Evolutionary conservation across 2,797 vertebrate species (phyloP), one percentile per base, ranked within the genome.

Genomic region (Graptemys geographica): DNA sequence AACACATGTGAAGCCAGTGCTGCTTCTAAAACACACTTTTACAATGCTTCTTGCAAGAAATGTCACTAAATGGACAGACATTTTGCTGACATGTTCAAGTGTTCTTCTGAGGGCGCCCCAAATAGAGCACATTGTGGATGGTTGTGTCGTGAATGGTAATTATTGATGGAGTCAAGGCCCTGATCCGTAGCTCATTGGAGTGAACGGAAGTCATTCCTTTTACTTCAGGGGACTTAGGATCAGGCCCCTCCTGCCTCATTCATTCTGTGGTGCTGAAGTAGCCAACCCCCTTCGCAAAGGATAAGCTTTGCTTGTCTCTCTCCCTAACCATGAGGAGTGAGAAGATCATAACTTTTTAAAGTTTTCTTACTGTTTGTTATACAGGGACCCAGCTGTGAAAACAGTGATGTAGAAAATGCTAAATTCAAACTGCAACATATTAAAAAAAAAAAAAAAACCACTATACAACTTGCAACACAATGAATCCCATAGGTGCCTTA

Each of bases 121-220:
- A 94, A 84, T 52, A 52, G 4, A 93, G 92, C 89, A 87, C 47
- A 1, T 41, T 89, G 95, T 95, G 57, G 57, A 28, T 11, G 57
- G 8, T 31, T 11, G 57, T 74, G 21, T 74, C 23, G 2, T 41
- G 37, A 74, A 44, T 25, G 41, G 69, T 44, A n/a, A 37, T 74
- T 74, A 21, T 44, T 74, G 69, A 44, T 74, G 10, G 37, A 25
- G 23, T 37, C 69, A 41, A 25, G 79, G 53, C 56, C 59, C 74
- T 76, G 74, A 95, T 93, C 93, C 94, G 94, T 83, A 69, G 79
- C n/a, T 51, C 76, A 3, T 83, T 89, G 94, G 76, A 95, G 81
- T 83, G 92, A 84, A 0, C 76, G 92, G 27, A 28, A 95, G 87
- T 83, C 88, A 95, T 96, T 96, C 96, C 90, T 59, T 87, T 88